Percentiles rank a stretch among this genome's conserved stretches.
phyloP scores from a whole-genome alignment of 2,797 vertebrate genomes.

The Gallinago stenura region DNA sequence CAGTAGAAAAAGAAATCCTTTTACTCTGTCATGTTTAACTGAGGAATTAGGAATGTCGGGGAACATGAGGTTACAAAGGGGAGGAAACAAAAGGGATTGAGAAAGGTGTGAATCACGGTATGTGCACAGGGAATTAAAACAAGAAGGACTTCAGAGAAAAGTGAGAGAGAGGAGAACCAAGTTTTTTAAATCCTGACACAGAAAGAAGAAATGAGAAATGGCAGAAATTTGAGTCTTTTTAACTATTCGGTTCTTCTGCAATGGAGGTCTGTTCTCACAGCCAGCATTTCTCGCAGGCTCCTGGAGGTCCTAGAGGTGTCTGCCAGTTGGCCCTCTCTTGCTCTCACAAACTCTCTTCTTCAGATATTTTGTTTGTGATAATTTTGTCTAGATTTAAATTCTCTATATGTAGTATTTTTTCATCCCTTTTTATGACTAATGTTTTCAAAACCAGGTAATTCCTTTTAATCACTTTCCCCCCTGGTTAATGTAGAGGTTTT shows the following conservation, averaged over 20 bases:
- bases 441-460: not conserved
- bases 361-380: not conserved
- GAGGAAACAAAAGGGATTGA: not conserved
- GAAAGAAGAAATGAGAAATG: not conserved
- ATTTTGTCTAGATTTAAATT: not conserved
- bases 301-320: not conserved
- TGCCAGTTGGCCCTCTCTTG: not conserved
- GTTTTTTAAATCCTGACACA: not conserved
- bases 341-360: not conserved
- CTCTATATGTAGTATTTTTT: not conserved
- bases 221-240: not conserved
- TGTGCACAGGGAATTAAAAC: not conserved
- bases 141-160: not conserved
- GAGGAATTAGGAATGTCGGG: constrained; percentile 38
- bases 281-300: not conserved
- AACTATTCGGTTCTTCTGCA: not conserved
- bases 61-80: constrained; percentile 40
- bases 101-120: not conserved
- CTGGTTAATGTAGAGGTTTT: not conserved
- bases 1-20: constrained; percentile 57
- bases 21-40: constrained; percentile 44
- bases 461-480: not conserved
- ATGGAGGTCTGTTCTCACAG: not conserved
- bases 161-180: not conserved
- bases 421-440: not conserved